Evolutionary conservation across 2,888 invertebrate species (phyloP).

Genomic region (Aphrophora alni): DNA sequence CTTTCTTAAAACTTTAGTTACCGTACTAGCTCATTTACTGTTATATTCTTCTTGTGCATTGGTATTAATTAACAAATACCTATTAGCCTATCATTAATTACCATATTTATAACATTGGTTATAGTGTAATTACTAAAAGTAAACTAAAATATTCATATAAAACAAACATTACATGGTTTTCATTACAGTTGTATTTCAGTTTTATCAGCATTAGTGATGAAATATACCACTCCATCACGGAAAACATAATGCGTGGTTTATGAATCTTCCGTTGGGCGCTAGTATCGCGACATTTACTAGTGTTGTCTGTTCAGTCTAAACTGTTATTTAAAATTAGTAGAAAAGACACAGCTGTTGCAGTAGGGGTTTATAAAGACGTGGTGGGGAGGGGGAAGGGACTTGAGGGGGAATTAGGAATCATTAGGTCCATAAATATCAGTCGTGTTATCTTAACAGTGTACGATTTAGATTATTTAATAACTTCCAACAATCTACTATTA

Average conservation of each 20-base stretch:
- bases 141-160: too few relatives aligned
- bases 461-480: not conserved
- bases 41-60: too few relatives aligned
- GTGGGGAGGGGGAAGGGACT: too few relatives aligned
- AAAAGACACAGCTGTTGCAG: not conserved
- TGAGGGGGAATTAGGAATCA: not conserved
- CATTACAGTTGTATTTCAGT: not conserved
- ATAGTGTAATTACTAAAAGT: too few relatives aligned
- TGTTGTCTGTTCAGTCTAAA: not conserved
- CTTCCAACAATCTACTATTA: not conserved
- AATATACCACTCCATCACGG: not conserved
- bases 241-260: not conserved
- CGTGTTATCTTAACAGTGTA: not conserved
- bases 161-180: not conserved
- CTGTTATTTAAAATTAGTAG: constrained; percentile 4
- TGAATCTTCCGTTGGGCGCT: not conserved
- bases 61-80: not conserved
- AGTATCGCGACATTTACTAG: not conserved
- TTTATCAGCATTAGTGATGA: not conserved
- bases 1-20: not conserved
- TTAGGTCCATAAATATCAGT: not conserved
- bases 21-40: not conserved
- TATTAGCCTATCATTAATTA: not conserved
- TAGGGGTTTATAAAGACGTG: not conserved
- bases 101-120: not conserved